Evolutionary conservation across 2,888 invertebrate species (phyloP), one percentile per base, ranked within the genome.

Genomic region (Sclerodermus sp.): DNA sequence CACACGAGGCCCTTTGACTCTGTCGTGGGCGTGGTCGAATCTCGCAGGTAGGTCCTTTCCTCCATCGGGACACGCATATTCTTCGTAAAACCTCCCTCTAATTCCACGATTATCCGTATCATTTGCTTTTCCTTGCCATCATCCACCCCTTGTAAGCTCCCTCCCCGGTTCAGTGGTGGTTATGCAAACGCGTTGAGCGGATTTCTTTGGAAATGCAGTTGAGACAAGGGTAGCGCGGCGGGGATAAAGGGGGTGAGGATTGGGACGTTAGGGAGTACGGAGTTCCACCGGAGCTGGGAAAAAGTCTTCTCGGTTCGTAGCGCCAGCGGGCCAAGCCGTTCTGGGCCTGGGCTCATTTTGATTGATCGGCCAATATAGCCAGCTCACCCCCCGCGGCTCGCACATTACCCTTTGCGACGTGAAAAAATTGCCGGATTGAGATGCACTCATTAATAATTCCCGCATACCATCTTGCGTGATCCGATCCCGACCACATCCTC

Each of bases 311-410:
- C 8, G 8, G 23, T 23, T 51, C 53, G 55, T 44, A 51, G 55
- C 39, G 43, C 23, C 23, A 23, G 8, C 23, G 23, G 23, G 23
- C 23, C 23, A 23, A 23, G 23, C 63, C 55, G 64, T 66, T 69
- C 66, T 65, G 66, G 67, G 63, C 57, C 68, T 55, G 63, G 57
- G 66, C 68, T 67, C 66, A 64, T 67, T 71, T 74, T 76, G 76
- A 76, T 76, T 75, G 76, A 76, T 74, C 74, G 72, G 74, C 73
- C 69, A 76, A 76, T 76, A 76, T 74, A 74, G 68, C 71, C 65
- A 66, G 72, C 66, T 70, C 68, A 62, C 76, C 75, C 73, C 75
- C 76, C 71, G 72, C 68, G 65, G 73, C 66, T 69, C 66, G 65
- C 73, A 74, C 74, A 75, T 75, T 74, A 74, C 73, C 64, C 65